Conservation (phyloP, 2,888 invertebrate genomes). For the Cosmia pyralina region DNA sequence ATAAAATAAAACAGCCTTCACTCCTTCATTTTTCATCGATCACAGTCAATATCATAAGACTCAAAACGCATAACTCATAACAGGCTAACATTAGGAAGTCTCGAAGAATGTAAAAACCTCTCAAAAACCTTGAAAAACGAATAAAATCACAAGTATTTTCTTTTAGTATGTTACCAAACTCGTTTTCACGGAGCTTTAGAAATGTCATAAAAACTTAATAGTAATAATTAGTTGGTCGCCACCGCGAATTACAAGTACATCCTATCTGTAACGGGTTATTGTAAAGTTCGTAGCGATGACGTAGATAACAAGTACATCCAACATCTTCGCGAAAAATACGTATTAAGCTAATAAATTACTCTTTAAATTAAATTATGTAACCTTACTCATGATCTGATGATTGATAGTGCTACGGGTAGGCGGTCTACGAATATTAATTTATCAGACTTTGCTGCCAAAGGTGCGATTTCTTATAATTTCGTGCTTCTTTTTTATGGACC, state of each 20-base stretch:
- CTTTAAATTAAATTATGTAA: background rate
- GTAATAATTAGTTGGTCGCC: conserved; percentile 11
- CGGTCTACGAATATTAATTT: conserved; percentile 18
- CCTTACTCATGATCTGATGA: background rate
- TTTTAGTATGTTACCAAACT: conserved; percentile 7
- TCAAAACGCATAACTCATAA: background rate
- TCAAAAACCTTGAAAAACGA: background rate
- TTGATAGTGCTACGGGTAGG: conserved; percentile 37
- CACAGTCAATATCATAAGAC: background rate
- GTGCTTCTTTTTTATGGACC: background rate
- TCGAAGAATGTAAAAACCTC: background rate
- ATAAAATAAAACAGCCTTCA: background rate
- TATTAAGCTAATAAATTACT: background rate
- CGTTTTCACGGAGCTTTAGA: conserved; percentile 1
- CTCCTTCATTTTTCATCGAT: background rate
- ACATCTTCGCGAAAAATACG: background rate
- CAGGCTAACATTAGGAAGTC: background rate
- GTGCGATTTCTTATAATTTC: no score
- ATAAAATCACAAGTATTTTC: background rate
- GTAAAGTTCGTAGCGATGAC: conserved; percentile 9
- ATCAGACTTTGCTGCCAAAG: background rate
- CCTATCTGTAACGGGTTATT: conserved; percentile 16
- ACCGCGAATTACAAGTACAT: background rate
- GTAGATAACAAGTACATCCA: background rate
- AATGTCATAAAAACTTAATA: conserved; percentile 4